phyloP scores from a whole-genome alignment of 2,113 vertebrate genomes.

The Fregata magnificens region DNA sequence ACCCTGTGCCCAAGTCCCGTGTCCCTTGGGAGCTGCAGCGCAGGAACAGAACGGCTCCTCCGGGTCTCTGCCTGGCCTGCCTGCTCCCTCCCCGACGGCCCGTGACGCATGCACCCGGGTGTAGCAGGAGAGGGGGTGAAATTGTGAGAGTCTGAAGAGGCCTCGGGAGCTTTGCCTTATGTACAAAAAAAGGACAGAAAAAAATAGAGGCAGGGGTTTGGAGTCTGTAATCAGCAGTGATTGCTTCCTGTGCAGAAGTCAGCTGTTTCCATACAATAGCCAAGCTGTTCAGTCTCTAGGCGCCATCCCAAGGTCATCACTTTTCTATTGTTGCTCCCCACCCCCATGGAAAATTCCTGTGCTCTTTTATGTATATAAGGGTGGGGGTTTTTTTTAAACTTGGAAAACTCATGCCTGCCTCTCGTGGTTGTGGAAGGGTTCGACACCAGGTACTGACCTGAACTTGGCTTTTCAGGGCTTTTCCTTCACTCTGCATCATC shows the following conservation, averaged over 20 bases:
- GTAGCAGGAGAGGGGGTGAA: not conserved
- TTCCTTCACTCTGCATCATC: not conserved
- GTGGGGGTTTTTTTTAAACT: not conserved
- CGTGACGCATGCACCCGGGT: not conserved
- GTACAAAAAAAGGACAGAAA: not conserved
- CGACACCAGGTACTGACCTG: not conserved
- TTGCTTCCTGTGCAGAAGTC: slow-evolving; percentile 79
- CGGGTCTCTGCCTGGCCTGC: not conserved
- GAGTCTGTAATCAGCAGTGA: slow-evolving; percentile 64
- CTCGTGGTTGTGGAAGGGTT: not conserved
- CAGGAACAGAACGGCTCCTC: not conserved
- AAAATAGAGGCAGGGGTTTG: slow-evolving; percentile 11
- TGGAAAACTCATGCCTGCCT: slow-evolving; percentile 14
- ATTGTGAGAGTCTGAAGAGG: not conserved
- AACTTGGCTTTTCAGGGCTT: not conserved
- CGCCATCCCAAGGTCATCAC: slow-evolving; percentile 77
- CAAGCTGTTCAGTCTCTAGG: slow-evolving; percentile 68
- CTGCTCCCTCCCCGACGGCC: not conserved
- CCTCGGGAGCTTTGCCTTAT: not conserved
- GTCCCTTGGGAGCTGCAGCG: not conserved
- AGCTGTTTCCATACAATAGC: slow-evolving; percentile 75
- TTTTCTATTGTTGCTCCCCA: slow-evolving; percentile 67
- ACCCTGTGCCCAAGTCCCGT: not conserved
- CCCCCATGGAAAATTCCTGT: slow-evolving; percentile 66
- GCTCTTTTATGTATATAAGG: slow-evolving; percentile 7